These are phyloP conservation scores for Netelia fuscicornis DNA, from an alignment of 2,888 invertebrate genomes.

Conservation along the genomic window DNA sequence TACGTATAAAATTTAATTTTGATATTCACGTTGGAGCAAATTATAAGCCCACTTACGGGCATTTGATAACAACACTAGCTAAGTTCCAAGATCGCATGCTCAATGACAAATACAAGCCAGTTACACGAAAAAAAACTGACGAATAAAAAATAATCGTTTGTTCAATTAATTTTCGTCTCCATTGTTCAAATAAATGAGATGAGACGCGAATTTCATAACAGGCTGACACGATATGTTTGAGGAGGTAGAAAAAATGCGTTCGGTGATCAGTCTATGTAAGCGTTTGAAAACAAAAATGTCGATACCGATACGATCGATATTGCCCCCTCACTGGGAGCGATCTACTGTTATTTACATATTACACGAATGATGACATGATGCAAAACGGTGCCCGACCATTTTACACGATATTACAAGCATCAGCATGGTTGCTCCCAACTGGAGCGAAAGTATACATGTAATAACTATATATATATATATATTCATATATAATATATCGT, in stretches of 20 bases:
- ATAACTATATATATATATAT: conserved; percentile 45
- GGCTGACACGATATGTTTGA: background rate
- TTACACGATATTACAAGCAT: conserved; percentile 59
- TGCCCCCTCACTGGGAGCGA: conserved; percentile 23
- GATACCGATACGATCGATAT: conserved; percentile 8
- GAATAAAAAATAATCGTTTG: background rate
- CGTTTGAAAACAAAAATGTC: conserved; percentile 16
- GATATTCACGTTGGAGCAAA: background rate
- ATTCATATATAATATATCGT: conserved; percentile 21
- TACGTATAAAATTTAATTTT: background rate
- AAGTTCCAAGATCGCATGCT: background rate
- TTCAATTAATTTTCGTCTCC: background rate
- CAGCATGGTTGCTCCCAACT: conserved; percentile 40
- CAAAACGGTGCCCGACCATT: conserved; percentile 49
- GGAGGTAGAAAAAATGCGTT: background rate
- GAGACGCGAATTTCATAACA: background rate
- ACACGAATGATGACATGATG: conserved; percentile 49
- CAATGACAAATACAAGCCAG: no score
- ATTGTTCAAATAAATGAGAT: background rate
- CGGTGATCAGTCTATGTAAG: background rate
- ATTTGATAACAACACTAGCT: background rate
- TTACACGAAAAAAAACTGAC: background rate
- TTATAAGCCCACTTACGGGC: background rate
- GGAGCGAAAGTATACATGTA: conserved; percentile 48
- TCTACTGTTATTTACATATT: conserved; percentile 57